phyloP scores from a whole-genome alignment of 1,140 invertebrate genomes.

The Drosophila ficusphila region DNA sequence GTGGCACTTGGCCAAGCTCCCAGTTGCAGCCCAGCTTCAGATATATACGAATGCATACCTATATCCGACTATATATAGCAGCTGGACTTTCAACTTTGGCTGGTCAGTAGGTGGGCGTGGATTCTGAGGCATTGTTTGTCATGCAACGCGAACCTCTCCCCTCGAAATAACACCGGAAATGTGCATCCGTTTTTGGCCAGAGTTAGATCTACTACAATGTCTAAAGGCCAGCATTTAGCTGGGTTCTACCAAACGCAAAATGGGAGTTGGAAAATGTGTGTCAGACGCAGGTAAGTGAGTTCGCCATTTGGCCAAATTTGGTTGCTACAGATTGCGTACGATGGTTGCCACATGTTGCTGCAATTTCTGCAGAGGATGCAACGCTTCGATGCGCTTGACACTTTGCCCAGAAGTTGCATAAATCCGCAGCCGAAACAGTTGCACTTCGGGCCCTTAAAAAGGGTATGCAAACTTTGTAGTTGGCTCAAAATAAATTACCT shows the following conservation, averaged over 20 bases:
- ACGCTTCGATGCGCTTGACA: conserved; percentile 65
- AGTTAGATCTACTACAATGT: background rate
- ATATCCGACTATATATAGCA: conserved; percentile 3
- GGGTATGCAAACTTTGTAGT: background rate
- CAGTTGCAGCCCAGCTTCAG: conserved; percentile 6
- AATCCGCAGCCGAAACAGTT: conserved; percentile 28
- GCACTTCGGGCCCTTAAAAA: conserved; percentile 9
- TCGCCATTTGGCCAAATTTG: conserved; percentile 61
- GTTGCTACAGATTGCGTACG: conserved; percentile 30
- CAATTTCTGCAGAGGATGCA: conserved; percentile 54
- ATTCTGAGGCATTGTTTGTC: conserved; percentile 54
- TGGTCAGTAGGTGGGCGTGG: conserved; percentile 59
- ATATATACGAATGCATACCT: background rate
- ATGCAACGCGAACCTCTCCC: conserved; percentile 39
- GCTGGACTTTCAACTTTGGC: conserved; percentile 21
- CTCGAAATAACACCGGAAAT: conserved; percentile 47
- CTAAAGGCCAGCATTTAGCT: conserved; percentile 57
- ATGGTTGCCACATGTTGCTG: conserved; percentile 47
- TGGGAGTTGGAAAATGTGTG: conserved; percentile 61
- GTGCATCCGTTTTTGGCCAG: conserved; percentile 64
- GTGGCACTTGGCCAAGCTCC: conserved; percentile 41
- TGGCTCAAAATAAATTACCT: background rate
- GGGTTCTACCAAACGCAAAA: conserved; percentile 49
- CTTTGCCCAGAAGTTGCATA: conserved; percentile 45
- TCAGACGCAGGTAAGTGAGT: conserved; percentile 54